A percentile compares a stretch with the other conserved stretches of the same genome.
Evolutionary conservation across 2,113 vertebrate genomes (phyloP).

Genomic region (Sterrhoptilus dennistouni): DNA sequence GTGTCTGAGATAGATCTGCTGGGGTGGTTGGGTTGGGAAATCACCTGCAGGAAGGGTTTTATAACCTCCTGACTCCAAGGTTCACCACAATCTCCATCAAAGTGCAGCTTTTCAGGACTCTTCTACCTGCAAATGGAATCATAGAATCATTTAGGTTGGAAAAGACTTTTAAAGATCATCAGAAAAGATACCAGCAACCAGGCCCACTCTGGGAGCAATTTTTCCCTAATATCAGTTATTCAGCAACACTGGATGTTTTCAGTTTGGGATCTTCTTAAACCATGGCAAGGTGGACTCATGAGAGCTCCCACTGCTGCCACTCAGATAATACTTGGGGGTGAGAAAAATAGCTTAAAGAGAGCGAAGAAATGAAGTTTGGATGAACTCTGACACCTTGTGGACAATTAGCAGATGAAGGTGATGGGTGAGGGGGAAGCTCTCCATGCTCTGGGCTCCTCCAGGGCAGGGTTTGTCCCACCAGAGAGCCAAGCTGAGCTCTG

Average conservation of each 20-base stretch:
- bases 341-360: background rate
- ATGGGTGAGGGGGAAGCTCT: background rate
- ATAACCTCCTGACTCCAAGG: background rate
- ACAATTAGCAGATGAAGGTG: constrained; percentile 14
- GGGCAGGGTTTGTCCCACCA: background rate
- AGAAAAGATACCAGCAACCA: background rate
- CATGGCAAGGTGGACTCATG: background rate
- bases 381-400: constrained; percentile 66
- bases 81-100: background rate
- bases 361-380: background rate
- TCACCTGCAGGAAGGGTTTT: background rate
- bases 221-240: background rate
- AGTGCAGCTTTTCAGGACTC: background rate
- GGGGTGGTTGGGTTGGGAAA: background rate
- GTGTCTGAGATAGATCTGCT: background rate
- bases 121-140: background rate
- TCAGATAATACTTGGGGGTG: background rate
- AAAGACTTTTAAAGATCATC: background rate
- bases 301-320: background rate
- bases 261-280: background rate
- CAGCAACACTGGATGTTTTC: background rate
- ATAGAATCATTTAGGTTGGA: background rate
- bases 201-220: background rate
- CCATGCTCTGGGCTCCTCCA: background rate
- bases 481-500: background rate